Percentiles rank a stretch among this genome's conserved stretches.
phyloP scores from a whole-genome alignment of 2,888 invertebrate species.

The Dicranocentrus wangi region DNA sequence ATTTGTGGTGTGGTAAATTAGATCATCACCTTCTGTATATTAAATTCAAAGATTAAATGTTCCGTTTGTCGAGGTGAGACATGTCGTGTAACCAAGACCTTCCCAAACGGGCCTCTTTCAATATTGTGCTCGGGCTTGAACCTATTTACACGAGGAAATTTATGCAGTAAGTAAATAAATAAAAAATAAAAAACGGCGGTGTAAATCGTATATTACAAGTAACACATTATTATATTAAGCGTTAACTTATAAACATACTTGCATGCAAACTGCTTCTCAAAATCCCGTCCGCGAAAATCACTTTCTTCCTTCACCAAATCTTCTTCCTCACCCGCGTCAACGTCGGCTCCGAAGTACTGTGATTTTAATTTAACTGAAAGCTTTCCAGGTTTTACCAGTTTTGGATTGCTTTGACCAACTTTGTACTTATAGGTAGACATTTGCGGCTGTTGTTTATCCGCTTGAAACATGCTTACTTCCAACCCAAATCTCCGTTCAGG shows the following conservation, averaged over 20 bases:
- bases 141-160: slow-evolving; percentile 55
- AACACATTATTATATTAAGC: too few relatives aligned
- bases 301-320: slow-evolving; percentile 73
- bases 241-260: slow-evolving; percentile 73
- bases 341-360: slow-evolving; percentile 73
- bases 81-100: slow-evolving; percentile 73
- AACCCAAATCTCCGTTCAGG: slow-evolving; percentile 73
- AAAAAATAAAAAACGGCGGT: too few relatives aligned
- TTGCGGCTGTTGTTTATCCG: slow-evolving; percentile 70
- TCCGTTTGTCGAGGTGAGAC: slow-evolving; percentile 62
- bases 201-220: too few relatives aligned
- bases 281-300: slow-evolving; percentile 74
- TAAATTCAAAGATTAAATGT: slow-evolving; percentile 73
- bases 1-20: too few relatives aligned
- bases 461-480: slow-evolving; percentile 73
- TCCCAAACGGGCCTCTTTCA: slow-evolving; percentile 73
- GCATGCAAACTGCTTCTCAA: slow-evolving; percentile 74
- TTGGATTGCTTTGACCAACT: slow-evolving; percentile 72
- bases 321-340: slow-evolving; percentile 73
- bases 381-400: slow-evolving; percentile 73
- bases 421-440: slow-evolving; percentile 62
- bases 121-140: slow-evolving; percentile 72
- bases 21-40: slow-evolving; percentile 72
- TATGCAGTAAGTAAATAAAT: too few relatives aligned
- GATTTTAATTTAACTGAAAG: slow-evolving; percentile 73